Percentiles rank a stretch among this genome's conserved stretches.
These are phyloP conservation scores for Orchestia grillus DNA, from an alignment of 1,140 invertebrate genomes.

Conservation along the genomic window DNA sequence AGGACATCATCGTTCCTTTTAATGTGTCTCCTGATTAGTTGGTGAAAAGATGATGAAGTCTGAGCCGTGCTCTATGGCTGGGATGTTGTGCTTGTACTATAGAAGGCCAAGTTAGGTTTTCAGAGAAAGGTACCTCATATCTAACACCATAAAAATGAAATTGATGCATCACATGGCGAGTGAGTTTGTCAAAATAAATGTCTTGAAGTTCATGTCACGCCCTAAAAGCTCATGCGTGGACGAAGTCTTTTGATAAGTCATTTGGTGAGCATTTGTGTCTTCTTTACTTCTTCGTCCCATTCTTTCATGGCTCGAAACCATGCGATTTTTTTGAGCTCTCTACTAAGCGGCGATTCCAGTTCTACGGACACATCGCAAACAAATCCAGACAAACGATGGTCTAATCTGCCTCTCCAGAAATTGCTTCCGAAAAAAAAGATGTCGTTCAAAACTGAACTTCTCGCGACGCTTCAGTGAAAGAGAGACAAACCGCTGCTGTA, in stretches of 20 bases:
- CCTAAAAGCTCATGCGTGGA: neutral
- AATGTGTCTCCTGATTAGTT: too few relatives aligned
- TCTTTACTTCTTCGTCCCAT: neutral
- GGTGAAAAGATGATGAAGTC: too few relatives aligned
- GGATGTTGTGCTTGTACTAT: too few relatives aligned
- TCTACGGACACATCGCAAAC: neutral
- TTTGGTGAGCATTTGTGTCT: neutral
- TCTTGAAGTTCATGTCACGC: neutral
- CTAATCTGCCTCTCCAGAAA: conserved; percentile 43
- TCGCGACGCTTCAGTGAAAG: conserved; percentile 5
- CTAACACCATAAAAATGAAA: too few relatives aligned
- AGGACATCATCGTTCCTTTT: too few relatives aligned
- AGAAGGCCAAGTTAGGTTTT: too few relatives aligned
- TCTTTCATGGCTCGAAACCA: neutral
- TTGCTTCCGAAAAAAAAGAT: conserved; percentile 20
- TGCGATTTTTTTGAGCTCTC: neutral
- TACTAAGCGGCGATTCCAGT: neutral
- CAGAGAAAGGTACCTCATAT: too few relatives aligned
- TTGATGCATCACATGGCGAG: too few relatives aligned
- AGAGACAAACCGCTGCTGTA: conserved; percentile 25
- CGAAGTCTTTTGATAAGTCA: neutral
- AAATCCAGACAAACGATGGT: conserved; percentile 46
- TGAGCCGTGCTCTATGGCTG: too few relatives aligned
- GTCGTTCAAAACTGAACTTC: neutral
- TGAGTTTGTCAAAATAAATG: neutral